Evolutionary conservation across 2,113 vertebrate species (phyloP), one percentile per base, ranked within the genome.

Genomic region (Furnarius figulus): DNA sequence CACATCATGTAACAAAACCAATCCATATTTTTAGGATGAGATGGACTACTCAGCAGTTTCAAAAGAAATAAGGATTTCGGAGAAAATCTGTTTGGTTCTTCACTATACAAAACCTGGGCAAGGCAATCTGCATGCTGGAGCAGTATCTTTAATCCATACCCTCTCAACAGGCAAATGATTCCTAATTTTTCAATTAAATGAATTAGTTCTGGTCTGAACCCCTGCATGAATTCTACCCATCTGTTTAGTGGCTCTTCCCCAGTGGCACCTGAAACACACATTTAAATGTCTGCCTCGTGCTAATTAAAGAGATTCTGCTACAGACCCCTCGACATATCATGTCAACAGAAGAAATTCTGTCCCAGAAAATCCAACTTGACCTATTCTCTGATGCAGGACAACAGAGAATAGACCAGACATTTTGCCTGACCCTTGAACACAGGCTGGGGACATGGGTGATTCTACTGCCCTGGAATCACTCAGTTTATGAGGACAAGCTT

Each of bases 251-350:
- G n/a, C 40, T 91, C 20, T 90, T 85, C 25, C 85, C 20, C 24
- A 93, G 55, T 62, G 73, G 44, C 50, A 71, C 42, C 55, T 67
- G 37, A 74, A 84, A 86, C 12, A 37, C 21, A 52, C 8, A 59
- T 35, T 35, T 49, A 61, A 73, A 77, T 0, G 1, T 56, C 44
- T 65, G 17, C 9, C 30, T 85, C 20, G 22, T 4, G 44, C 9
- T 31, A 61, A 80, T 73, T 52, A 66, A 44, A 70, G 31, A 0
- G 2, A 92, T 76, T 88, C 49, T 66, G 72, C 55, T 63, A 82
- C 53, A 0, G 1, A 79, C 17, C 25, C 19, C 30, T 63, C 2
- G 1, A 52, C 3, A 3, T 16, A 33, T 2, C 58, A 49, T 2
- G 18, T 11, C 25, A n/a, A 44, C 8, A 68, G 55, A 79, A 56